Conservation (phyloP, 2,888 invertebrate species). For the Calameuta idolon region DNA sequence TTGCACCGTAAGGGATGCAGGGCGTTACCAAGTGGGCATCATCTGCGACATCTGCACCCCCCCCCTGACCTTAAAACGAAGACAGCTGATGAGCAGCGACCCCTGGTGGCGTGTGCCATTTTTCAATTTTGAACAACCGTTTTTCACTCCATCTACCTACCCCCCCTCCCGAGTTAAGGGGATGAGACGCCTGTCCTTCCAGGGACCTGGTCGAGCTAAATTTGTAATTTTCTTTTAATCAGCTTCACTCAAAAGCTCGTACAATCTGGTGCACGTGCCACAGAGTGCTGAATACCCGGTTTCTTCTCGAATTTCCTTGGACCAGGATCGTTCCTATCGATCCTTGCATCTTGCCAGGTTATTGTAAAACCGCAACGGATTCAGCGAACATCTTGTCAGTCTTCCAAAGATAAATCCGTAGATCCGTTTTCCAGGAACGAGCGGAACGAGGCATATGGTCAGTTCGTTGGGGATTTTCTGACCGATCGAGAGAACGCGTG, state of each 20-base stretch:
- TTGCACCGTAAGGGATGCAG: no score
- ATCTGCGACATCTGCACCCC: conserved; percentile 26
- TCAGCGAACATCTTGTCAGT: conserved; percentile 12
- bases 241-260: not conserved
- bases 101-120: conserved; percentile 42
- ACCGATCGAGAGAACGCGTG: conserved; percentile 36
- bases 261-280: not conserved
- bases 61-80: conserved; percentile 10
- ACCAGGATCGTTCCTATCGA: not conserved
- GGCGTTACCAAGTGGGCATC: conserved; percentile 15
- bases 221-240: no score
- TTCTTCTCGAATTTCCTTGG: no score
- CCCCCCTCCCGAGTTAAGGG: no score
- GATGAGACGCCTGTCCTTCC: conserved; percentile 18
- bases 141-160: conserved; percentile 1
- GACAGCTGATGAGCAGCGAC: conserved; percentile 46
- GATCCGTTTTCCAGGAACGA: conserved; percentile 40
- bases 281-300: not conserved
- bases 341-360: not conserved
- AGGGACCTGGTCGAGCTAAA: no score
- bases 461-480: conserved; percentile 37
- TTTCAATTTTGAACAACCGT: conserved; percentile 46
- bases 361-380: conserved; percentile 20
- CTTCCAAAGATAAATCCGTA: conserved; percentile 45
- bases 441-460: conserved; percentile 43